Evolutionary conservation across 2,113 vertebrate species (phyloP).

Genomic region (Choloepus hoffmanni): DNA sequence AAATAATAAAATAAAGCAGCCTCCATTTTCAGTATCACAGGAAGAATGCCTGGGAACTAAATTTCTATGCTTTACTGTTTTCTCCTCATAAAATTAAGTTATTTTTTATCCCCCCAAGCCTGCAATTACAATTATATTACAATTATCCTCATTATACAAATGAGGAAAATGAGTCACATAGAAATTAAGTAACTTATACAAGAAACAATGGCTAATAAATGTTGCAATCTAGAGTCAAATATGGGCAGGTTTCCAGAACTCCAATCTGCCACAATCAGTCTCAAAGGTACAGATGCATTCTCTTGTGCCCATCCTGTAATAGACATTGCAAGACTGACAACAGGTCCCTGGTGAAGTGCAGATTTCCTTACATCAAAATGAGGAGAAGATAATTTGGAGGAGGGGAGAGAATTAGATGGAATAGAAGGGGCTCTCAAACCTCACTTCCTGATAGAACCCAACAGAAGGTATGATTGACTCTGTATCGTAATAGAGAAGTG

Average conservation of each 20-base stretch:
- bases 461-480: neutral
- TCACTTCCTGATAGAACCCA: neutral
- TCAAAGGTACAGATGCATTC: neutral
- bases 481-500: neutral
- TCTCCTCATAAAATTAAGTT: neutral
- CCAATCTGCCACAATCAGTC: neutral
- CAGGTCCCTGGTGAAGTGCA: neutral
- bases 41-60: neutral
- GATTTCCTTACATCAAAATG: neutral
- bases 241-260: neutral
- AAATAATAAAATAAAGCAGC: neutral
- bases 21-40: neutral
- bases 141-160: neutral
- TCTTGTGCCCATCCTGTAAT: neutral
- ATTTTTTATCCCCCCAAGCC: neutral
- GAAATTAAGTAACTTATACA: neutral
- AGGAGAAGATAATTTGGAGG: neutral
- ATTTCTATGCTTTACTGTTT: neutral
- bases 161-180: neutral
- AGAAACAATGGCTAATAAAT: neutral
- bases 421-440: neutral
- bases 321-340: neutral
- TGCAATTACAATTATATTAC: neutral
- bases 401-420: neutral
- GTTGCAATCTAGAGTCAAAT: neutral